These are phyloP conservation scores for Hemithea aestivaria DNA, from an alignment of 2,888 invertebrate species.

Conservation along the genomic window DNA sequence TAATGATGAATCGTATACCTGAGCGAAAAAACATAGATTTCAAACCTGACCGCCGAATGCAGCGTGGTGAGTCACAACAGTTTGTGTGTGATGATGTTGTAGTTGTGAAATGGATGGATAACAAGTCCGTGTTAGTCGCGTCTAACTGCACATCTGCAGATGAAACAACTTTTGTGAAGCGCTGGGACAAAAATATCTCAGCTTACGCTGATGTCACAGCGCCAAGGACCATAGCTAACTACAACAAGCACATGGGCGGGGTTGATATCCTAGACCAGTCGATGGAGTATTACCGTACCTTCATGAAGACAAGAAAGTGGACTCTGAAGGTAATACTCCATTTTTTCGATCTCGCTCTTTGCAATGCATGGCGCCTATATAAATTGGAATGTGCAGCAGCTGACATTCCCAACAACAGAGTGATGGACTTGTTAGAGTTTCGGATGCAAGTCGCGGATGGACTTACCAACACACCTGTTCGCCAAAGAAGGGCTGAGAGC, in stretches of 20 bases:
- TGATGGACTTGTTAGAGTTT: too few species aligned
- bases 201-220: neutral
- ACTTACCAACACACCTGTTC: too few species aligned
- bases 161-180: neutral
- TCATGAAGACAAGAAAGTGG: too few species aligned
- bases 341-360: too few species aligned
- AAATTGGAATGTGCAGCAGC: too few species aligned
- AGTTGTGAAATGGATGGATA: conserved; percentile 23
- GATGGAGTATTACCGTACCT: conserved; percentile 1
- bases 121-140: conserved; percentile 12
- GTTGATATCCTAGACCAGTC: neutral
- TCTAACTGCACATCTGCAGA: conserved; percentile 1
- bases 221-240: neutral
- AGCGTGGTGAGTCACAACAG: conserved; percentile 22
- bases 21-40: conserved; percentile 17
- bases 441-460: too few species aligned
- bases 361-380: too few species aligned
- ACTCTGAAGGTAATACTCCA: too few species aligned
- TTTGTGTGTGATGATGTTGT: conserved; percentile 11
- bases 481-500: too few species aligned
- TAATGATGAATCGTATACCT: conserved; percentile 14
- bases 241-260: neutral
- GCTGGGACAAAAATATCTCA: neutral
- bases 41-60: conserved; percentile 19
- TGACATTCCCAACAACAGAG: too few species aligned